These are phyloP conservation scores for Netta rufina DNA, from an alignment of 2,797 vertebrate species.

Conservation along the genomic window DNA sequence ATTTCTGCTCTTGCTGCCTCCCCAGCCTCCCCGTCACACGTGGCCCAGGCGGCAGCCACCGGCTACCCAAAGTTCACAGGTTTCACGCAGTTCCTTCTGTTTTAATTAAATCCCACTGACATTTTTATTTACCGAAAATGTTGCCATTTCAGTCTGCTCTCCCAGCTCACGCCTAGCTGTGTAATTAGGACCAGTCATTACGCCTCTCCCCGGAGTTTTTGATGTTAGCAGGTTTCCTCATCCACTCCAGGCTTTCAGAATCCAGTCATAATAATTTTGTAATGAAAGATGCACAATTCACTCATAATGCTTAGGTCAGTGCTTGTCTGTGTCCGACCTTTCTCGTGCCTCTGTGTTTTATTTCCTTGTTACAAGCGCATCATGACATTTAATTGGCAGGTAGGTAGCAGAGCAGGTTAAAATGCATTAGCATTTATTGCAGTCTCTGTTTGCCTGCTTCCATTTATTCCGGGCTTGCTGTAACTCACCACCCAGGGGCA, in stretches of 20 bases:
- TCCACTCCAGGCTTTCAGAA: background rate
- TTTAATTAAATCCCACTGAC: background rate
- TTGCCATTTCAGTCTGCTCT: background rate
- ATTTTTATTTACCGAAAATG: slow-evolving; percentile 9
- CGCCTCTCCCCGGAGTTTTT: background rate
- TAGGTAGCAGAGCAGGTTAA: background rate
- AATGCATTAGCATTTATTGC: background rate
- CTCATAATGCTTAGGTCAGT: background rate
- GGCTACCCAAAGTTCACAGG: background rate
- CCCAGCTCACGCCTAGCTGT: background rate
- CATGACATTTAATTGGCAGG: slow-evolving; percentile 52
- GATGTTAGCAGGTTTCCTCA: background rate
- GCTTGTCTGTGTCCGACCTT: too few relatives aligned
- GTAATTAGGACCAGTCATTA: background rate
- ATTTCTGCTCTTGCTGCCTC: background rate
- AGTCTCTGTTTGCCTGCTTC: background rate
- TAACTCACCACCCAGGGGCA: background rate
- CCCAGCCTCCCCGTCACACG: background rate
- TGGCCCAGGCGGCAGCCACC: background rate
- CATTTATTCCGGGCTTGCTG: background rate
- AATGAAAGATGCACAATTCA: background rate
- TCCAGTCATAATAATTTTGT: background rate
- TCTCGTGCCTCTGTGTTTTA: background rate
- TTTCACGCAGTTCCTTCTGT: background rate
- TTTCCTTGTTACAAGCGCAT: background rate